phyloP scores from a whole-genome alignment of 2,797 vertebrate species.

The Chelonia mydas region DNA sequence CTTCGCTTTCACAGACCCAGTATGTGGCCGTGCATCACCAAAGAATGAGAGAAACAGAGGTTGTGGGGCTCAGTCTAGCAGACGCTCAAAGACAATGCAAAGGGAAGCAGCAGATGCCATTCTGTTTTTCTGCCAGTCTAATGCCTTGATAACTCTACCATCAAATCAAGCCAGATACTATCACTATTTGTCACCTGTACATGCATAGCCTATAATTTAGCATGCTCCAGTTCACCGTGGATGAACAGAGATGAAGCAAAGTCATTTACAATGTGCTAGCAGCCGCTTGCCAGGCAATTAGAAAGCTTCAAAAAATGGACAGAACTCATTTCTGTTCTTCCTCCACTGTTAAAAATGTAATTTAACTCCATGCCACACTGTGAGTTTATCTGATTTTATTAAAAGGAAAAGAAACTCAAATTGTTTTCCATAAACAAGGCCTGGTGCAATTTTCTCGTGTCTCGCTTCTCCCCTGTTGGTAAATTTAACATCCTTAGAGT shows the following conservation, averaged over 20 bases:
- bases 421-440: not conserved
- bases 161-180: not conserved
- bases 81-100: not conserved
- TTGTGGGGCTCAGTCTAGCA: not conserved
- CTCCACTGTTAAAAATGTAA: not conserved
- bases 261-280: not conserved
- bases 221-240: not conserved
- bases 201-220: not conserved
- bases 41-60: not conserved
- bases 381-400: constrained; percentile 1
- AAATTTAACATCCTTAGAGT: not conserved
- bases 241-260: not conserved
- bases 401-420: not conserved
- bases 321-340: not conserved
- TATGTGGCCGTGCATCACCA: not conserved
- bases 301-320: not conserved
- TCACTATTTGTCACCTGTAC: not conserved
- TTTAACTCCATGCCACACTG: not conserved
- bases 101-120: not conserved
- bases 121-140: too few species aligned
- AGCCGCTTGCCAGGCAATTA: not conserved
- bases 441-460: not conserved
- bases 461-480: not conserved
- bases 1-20: not conserved
- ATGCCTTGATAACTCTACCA: not conserved